Conservation (phyloP, 2,888 invertebrate genomes). For the Eubasilissa splendida region DNA sequence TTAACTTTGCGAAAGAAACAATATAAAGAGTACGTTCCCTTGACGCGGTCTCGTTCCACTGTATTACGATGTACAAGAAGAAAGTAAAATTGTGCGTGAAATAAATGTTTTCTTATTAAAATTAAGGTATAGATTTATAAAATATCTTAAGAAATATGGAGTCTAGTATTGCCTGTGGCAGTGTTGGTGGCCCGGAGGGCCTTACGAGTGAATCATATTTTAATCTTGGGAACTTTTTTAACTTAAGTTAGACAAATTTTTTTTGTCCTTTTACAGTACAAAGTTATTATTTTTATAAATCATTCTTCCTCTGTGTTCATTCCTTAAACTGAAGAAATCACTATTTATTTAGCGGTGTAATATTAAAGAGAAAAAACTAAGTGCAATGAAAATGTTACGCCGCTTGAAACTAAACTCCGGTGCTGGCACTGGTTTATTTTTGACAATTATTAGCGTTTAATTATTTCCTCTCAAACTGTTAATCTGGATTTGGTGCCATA, state of each 20-base stretch:
- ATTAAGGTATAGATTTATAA: slow-evolving; percentile 45
- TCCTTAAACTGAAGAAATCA: slow-evolving; percentile 41
- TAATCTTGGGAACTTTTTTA: slow-evolving; percentile 1
- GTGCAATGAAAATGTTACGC: slow-evolving; percentile 24
- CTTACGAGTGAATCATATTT: not conserved
- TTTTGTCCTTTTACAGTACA: slow-evolving; percentile 26
- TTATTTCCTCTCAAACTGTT: not conserved
- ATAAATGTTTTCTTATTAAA: slow-evolving; percentile 51
- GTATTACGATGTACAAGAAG: slow-evolving; percentile 29
- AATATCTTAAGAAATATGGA: slow-evolving; percentile 38
- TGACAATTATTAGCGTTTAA: slow-evolving; percentile 36
- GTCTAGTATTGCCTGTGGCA: slow-evolving; percentile 46
- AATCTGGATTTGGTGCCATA: slow-evolving; percentile 15
- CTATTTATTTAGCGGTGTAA: slow-evolving; percentile 42
- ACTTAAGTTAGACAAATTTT: not conserved
- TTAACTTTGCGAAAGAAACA: slow-evolving; percentile 34
- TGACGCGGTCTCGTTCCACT: slow-evolving; percentile 32
- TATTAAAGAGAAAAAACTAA: slow-evolving; percentile 8
- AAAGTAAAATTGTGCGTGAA: slow-evolving; percentile 46
- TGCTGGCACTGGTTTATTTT: slow-evolving; percentile 49
- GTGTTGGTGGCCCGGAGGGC: slow-evolving; percentile 38
- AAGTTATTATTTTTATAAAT: slow-evolving; percentile 25
- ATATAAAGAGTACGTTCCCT: slow-evolving; percentile 38
- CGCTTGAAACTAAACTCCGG: slow-evolving; percentile 36
- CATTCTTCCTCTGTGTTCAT: slow-evolving; percentile 44